Base-by-base conservation (phyloP, 2,888 invertebrate species). In the Calliphora vomitoria region DNA sequence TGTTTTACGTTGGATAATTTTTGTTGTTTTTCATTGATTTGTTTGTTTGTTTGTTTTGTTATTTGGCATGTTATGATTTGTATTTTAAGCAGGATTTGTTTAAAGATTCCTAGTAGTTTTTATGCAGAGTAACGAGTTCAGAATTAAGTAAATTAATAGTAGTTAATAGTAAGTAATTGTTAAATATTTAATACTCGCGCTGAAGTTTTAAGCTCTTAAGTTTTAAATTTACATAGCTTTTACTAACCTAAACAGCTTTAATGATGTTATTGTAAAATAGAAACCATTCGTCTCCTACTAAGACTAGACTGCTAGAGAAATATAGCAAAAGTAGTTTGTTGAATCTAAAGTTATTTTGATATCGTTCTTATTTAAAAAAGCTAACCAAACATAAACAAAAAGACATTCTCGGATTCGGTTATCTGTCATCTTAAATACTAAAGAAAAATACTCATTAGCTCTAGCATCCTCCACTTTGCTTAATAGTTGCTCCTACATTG, bases 61-160 rank as follows among this genome's bases (percentile, higher is more conserved):
- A 10, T 53, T 83, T 44, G 78, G 82, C 82, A 82, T 82, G 82
- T 68, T 64, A 44, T 38, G 25, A 74, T 18, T 75, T 50, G 64
- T 64, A 58, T 41, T 38, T 35, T 41, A 11, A 62, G 35, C 47
- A 64, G 18, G 10, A 25, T 50, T 69, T 13, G 4, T 60, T 5
- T 58, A 10, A 15, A 25, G 6, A 13, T 41, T 50, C 25, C 8
- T 13, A 18, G 38, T 78, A 79, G 47, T 60, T n/a, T 15, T 11
- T 10, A 44, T 13, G 8, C 1, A 3, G 25, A 18, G 58, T 58
- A 25, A 50, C 1, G 6, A 50, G 15, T 58, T 58, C 4, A 31
- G 58, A 58, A 25, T 55, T 20, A 8, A 20, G 13, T 13, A 25
- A 58, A 31, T 10, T 11, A 31, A 25, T 60, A 31, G 15, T 31